phyloP scores from a whole-genome alignment of 92 coral and sea anemone genomes.

The Siderastrea radians region DNA sequence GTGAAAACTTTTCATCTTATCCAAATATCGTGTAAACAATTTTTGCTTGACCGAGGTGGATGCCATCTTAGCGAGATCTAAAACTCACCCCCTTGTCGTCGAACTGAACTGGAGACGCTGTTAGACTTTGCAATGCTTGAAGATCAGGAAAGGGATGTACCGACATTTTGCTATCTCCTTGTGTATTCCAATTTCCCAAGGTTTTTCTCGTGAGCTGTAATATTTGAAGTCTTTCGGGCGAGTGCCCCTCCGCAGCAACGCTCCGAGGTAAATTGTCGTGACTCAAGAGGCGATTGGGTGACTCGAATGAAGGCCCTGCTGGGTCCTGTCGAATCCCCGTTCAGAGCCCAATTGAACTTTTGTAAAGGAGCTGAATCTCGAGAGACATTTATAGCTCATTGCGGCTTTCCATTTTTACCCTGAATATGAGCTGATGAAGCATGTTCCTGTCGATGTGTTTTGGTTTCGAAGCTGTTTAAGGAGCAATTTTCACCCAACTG shows the following conservation, averaged over 20 bases:
- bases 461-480: slow-evolving; percentile 21
- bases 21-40: slow-evolving; percentile 36
- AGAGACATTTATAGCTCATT: slow-evolving; percentile 20
- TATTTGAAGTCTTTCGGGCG: slow-evolving; percentile 10
- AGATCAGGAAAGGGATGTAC: slow-evolving; percentile 78
- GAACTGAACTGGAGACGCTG: slow-evolving; percentile 71
- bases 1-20: slow-evolving; percentile 2
- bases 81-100: slow-evolving; percentile 80
- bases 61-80: slow-evolving; percentile 21
- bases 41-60: slow-evolving; percentile 27
- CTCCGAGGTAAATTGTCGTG: slow-evolving; percentile 38
- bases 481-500: slow-evolving; percentile 4
- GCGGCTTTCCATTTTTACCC: neutral
- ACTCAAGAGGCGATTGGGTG: slow-evolving; percentile 55
- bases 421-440: slow-evolving; percentile 2
- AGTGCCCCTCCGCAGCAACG: slow-evolving; percentile 18
- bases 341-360: slow-evolving; percentile 31
- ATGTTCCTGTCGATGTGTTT: neutral
- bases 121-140: slow-evolving; percentile 74
- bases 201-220: slow-evolving; percentile 11
- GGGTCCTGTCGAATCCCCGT: slow-evolving; percentile 62
- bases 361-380: slow-evolving; percentile 12
- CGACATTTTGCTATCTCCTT: slow-evolving; percentile 25
- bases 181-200: neutral
- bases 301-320: slow-evolving; percentile 51